phyloP scores from a whole-genome alignment of 2,888 invertebrate genomes.

The Zaprionus lineosus region DNA sequence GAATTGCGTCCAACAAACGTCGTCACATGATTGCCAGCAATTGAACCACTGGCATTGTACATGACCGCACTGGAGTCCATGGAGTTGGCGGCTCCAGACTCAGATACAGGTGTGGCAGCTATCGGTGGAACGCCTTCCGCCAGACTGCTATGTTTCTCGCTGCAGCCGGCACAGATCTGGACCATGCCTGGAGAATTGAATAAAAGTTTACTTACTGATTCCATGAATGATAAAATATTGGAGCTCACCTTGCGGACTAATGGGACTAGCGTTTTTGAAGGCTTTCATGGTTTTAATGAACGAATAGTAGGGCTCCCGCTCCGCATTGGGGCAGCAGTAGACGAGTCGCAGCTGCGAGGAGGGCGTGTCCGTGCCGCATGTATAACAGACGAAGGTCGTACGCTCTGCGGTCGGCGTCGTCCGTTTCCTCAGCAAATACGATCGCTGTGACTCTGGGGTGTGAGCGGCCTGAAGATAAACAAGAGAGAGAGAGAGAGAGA shows the following conservation, averaged over 20 bases:
- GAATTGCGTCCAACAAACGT: constrained; percentile 77
- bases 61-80: constrained; percentile 55
- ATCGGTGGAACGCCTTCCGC: constrained; percentile 82
- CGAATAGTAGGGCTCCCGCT: constrained; percentile 94
- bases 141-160: constrained; percentile 87
- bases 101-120: constrained; percentile 34
- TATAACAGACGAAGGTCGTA: constrained; percentile 93
- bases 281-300: constrained; percentile 92
- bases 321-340: constrained; percentile 92
- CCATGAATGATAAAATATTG: neutral
- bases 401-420: constrained; percentile 86
- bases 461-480: constrained; percentile 85
- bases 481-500: neutral
- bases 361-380: constrained; percentile 91
- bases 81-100: constrained; percentile 37
- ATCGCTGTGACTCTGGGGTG: constrained; percentile 89
- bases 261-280: constrained; percentile 92
- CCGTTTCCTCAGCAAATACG: constrained; percentile 91
- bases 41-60: constrained; percentile 58
- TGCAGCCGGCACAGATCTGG: constrained; percentile 93
- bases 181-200: constrained; percentile 87
- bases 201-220: constrained; percentile 13
- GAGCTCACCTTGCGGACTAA: constrained; percentile 90
- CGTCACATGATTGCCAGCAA: constrained; percentile 29
- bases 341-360: constrained; percentile 91